Evolutionary conservation across 2,888 invertebrate species (phyloP).

Genomic region (Tachystola acroxantha): DNA sequence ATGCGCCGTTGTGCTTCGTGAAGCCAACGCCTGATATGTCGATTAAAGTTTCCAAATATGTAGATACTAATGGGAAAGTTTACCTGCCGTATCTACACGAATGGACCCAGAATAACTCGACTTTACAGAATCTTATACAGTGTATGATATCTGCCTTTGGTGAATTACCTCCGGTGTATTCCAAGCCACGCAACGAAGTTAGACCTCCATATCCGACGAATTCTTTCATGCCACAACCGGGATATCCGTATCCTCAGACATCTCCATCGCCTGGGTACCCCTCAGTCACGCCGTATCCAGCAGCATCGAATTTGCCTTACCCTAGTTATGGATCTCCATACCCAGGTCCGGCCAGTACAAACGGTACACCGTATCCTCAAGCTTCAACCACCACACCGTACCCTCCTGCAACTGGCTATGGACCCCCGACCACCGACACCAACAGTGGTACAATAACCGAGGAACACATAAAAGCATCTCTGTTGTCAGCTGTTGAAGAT

Average conservation of each 20-base stretch:
- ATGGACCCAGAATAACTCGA: slow-evolving; percentile 91
- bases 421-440: slow-evolving; percentile 45
- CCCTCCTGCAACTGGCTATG: slow-evolving; percentile 42
- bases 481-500: slow-evolving; percentile 97
- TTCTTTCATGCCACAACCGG: slow-evolving; percentile 64
- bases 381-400: slow-evolving; percentile 42
- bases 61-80: slow-evolving; percentile 96
- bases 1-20: slow-evolving; percentile 96
- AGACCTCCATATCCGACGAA: slow-evolving; percentile 80
- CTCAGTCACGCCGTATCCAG: slow-evolving; percentile 60
- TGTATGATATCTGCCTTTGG: slow-evolving; percentile 95
- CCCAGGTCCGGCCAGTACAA: slow-evolving; percentile 48
- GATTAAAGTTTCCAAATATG: slow-evolving; percentile 95
- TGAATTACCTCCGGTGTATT: slow-evolving; percentile 95
- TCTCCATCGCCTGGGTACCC: slow-evolving; percentile 49
- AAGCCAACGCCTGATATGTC: slow-evolving; percentile 97
- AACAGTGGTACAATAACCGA: slow-evolving; percentile 92
- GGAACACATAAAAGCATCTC: slow-evolving; percentile 95
- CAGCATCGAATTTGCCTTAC: slow-evolving; percentile 65
- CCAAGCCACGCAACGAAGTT: slow-evolving; percentile 80
- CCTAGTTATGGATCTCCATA: slow-evolving; percentile 69
- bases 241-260: slow-evolving; percentile 59
- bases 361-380: slow-evolving; percentile 46
- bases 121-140: slow-evolving; percentile 92
- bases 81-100: slow-evolving; percentile 98